Percentiles rank a stretch among this genome's conserved stretches.
Evolutionary conservation across 2,113 vertebrate genomes (phyloP).

Genomic region (Gadus chalcogrammus): DNA sequence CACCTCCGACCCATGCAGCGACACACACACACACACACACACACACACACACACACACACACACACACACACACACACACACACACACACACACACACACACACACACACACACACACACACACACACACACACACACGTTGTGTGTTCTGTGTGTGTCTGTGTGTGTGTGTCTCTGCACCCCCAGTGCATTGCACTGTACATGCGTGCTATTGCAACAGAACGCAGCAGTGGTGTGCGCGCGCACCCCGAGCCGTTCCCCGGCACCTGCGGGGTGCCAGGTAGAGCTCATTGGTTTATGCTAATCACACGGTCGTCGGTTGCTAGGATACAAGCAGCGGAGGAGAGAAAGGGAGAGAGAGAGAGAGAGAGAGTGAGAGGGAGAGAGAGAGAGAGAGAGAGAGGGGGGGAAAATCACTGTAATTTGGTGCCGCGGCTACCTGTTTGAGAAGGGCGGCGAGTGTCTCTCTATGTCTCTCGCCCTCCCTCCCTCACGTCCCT

Average conservation of each 20-base stretch:
- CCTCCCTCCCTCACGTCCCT: neutral
- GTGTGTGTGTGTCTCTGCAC: neutral
- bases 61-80: no score
- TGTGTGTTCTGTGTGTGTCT: no score
- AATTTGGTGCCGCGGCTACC: conserved; percentile 50
- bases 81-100: conserved; percentile 2
- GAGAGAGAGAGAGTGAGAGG: no score
- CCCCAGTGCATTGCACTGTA: conserved; percentile 8
- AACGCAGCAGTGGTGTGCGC: conserved; percentile 13
- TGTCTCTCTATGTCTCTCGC: conserved; percentile 8
- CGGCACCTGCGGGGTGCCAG: conserved; percentile 53
- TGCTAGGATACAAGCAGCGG: conserved; percentile 62
- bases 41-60: no score
- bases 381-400: no score
- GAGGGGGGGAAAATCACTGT: conserved; percentile 16
- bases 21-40: neutral
- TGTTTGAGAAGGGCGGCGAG: conserved; percentile 53
- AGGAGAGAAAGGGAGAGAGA: conserved; percentile 14
- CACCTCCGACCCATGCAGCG: neutral
- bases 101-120: conserved; percentile 7
- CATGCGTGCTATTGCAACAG: conserved; percentile 22
- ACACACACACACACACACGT: no score
- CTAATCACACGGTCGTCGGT: conserved; percentile 50
- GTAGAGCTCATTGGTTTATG: conserved; percentile 51
- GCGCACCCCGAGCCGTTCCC: conserved; percentile 5